Percentiles rank a stretch among this genome's conserved stretches.
These are phyloP conservation scores for Lanius ludovicianus DNA, from an alignment of 2,113 vertebrate genomes.

Conservation along the genomic window DNA sequence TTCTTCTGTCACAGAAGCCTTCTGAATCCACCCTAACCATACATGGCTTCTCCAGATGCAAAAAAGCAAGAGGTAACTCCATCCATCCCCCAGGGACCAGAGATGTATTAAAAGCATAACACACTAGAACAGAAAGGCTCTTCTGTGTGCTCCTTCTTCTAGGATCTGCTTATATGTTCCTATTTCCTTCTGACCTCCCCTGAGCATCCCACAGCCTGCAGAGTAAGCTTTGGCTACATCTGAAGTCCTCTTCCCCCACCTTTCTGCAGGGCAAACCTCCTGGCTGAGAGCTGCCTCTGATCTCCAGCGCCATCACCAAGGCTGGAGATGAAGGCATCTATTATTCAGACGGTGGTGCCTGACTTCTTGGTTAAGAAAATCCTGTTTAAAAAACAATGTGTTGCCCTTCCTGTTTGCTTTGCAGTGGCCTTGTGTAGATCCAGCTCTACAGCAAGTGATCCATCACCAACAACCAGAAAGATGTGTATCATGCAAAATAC, in stretches of 20 bases:
- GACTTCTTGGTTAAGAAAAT: background rate
- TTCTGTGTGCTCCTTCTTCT: background rate
- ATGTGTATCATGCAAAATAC: background rate
- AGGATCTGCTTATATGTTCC: background rate
- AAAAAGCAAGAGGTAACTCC: background rate
- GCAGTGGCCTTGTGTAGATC: background rate
- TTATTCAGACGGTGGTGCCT: background rate
- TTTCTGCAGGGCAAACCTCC: background rate
- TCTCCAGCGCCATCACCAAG: background rate
- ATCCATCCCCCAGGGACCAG: background rate
- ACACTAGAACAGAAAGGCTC: background rate
- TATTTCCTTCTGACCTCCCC: background rate
- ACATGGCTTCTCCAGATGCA: background rate
- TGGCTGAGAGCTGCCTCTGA: background rate
- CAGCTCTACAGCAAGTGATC: background rate
- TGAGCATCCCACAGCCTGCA: background rate
- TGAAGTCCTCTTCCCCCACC: background rate
- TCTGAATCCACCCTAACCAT: background rate
- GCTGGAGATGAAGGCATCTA: background rate
- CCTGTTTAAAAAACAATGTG: background rate
- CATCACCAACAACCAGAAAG: background rate
- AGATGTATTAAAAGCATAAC: background rate
- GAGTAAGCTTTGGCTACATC: rapidly evolving
- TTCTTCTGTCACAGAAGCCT: background rate
- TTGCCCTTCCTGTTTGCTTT: slow-evolving; percentile 42